phyloP scores from a whole-genome alignment of 2,797 vertebrate species.

The Momotus momota region DNA sequence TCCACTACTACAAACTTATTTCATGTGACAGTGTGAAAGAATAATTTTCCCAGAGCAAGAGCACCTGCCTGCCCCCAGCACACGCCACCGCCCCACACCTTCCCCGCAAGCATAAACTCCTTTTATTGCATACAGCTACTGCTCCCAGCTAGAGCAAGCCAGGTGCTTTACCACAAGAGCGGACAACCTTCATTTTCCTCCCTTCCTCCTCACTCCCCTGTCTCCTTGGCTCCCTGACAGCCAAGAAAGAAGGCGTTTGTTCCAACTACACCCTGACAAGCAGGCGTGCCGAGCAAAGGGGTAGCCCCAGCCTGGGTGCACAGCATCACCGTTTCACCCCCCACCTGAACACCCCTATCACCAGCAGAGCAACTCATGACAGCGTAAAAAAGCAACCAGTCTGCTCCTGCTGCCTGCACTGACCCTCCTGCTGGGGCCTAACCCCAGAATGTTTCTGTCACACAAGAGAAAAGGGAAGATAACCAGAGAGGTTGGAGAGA shows the following conservation, averaged over 20 bases:
- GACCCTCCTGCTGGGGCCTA: not conserved
- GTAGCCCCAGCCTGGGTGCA: not conserved
- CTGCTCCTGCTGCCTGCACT: not conserved
- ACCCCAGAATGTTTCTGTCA: not conserved
- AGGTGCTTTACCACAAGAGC: not conserved
- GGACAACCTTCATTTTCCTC: not conserved
- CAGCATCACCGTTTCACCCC: not conserved
- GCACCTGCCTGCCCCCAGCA: rapidly evolving
- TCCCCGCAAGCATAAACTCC: not conserved
- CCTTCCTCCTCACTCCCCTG: not conserved
- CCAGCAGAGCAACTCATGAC: not conserved
- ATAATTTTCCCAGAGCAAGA: not conserved
- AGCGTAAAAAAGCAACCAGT: not conserved
- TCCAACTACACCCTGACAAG: not conserved
- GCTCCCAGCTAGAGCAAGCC: not conserved
- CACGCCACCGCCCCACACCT: rapidly evolving
- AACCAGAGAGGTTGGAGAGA: not conserved
- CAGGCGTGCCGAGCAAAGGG: not conserved
- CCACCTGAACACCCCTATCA: not conserved
- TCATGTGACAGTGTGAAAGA: not conserved
- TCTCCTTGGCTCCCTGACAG: not conserved
- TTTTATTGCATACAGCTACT: not conserved
- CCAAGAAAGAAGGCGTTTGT: not conserved
- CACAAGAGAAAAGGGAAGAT: not conserved
- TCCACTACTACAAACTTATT: not conserved